These are phyloP conservation scores for Leptestheria dahalacensis DNA, from an alignment of 1,140 invertebrate species.

Conservation along the genomic window DNA sequence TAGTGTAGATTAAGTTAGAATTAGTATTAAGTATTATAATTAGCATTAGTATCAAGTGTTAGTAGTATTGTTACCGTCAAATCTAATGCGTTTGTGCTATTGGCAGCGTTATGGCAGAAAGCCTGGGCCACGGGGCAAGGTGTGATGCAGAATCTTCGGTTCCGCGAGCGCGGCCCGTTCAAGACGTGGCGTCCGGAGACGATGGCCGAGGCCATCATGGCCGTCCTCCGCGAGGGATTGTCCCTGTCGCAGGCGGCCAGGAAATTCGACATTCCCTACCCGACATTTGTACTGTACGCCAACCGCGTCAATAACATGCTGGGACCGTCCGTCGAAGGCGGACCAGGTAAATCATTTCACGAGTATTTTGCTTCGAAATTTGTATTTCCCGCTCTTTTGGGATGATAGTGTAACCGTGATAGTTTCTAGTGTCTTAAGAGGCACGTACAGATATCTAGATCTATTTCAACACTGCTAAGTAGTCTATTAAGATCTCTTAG, in stretches of 20 bases:
- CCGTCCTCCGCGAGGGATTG: constrained; percentile 74
- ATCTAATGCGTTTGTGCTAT: constrained; percentile 32
- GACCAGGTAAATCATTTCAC: constrained; percentile 46
- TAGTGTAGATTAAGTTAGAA: too few species aligned
- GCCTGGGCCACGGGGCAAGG: constrained; percentile 75
- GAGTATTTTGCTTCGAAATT: too few species aligned
- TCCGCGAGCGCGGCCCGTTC: constrained; percentile 74
- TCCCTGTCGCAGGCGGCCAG: constrained; percentile 73
- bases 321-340: constrained; percentile 70
- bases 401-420: too few species aligned
- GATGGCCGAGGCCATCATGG: constrained; percentile 84
- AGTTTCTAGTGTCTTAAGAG: too few species aligned
- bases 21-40: too few species aligned
- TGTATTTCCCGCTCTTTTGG: too few species aligned
- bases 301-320: constrained; percentile 86
- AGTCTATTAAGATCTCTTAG: too few species aligned
- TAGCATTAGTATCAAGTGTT: too few species aligned
- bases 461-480: too few species aligned
- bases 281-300: constrained; percentile 80
- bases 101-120: constrained; percentile 80
- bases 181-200: constrained; percentile 86
- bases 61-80: too few species aligned
- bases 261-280: constrained; percentile 86
- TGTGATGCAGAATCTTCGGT: constrained; percentile 63
- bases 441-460: too few species aligned